Base-by-base conservation (phyloP, 2,888 invertebrate species). In the Oxyscelio sp. region DNA sequence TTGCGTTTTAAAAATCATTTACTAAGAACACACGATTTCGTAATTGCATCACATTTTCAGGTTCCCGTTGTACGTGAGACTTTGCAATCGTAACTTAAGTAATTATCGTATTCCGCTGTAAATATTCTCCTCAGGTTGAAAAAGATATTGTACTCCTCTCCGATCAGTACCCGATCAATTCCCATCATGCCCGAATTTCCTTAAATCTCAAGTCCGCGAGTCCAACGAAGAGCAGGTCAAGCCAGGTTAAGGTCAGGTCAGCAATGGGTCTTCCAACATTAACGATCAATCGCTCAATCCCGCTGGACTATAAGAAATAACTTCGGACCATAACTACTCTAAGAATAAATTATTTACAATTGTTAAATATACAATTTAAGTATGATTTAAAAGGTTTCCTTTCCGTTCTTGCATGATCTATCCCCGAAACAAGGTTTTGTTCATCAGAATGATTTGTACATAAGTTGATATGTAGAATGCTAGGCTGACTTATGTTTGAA, bases 321-420 rank as follows among this genome's bases (percentile, higher is more conserved):
- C 79, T 61, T 38, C 31, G 54, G 40, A 68, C 58, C 50, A n/a
- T 40, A 31, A 34, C 68, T 79, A 79, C 68, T 68, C 83, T 83
- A 78, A 73, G 1, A 77, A 83, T 83, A 83, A 83, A 83, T 83
- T 83, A 83, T 83, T 83, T 83, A 83, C 77, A 83, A 61, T 6
- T 66, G 63, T 68, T 83, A 68, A 83, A 73, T 78, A 78, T 11
- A 34, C 45, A n/a, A n/a, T 40, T 83, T 77, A 71, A 83, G 75
- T 83, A 78, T 66, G 34, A 48, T 83, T 73, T 45, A 73, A 73
- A 73, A 73, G 11, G 0, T n/a, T n/a, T 24, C 1, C 24, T 13
- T 24, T 24, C 50, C 24, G 4, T 52, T 52, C 4, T 52, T 22
- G 9, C 24, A 5, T 52, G n/a, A 52, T 6, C 4, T 52, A 52